Conservation (phyloP, 2,888 invertebrate genomes). For the Drosophila birchii region DNA sequence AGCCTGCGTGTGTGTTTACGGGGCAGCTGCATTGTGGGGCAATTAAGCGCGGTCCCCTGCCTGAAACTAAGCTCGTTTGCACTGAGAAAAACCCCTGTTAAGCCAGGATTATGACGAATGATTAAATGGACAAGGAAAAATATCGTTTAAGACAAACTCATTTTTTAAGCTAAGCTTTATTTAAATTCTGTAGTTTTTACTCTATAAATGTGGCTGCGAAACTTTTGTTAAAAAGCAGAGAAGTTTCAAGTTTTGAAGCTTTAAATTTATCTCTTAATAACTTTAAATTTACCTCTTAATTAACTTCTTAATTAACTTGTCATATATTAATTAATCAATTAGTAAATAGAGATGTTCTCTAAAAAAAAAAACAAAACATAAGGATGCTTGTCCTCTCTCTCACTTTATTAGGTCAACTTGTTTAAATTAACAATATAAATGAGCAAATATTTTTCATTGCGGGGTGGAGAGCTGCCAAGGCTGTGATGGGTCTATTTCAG, state of each 20-base stretch:
- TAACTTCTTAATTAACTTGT: neutral
- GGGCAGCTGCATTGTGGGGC: slow-evolving; percentile 34
- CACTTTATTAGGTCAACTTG: slow-evolving; percentile 51
- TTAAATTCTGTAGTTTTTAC: neutral
- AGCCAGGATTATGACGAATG: neutral
- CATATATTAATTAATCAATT: neutral
- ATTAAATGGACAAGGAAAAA: neutral
- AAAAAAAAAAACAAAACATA: neutral
- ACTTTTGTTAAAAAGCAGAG: neutral
- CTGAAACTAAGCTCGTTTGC: slow-evolving; percentile 11
- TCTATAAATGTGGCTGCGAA: no score
- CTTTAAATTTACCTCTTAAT: neutral
- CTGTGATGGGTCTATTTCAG: slow-evolving; percentile 18
- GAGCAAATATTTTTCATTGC: slow-evolving; percentile 53
- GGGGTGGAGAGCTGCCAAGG: neutral
- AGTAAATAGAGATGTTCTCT: neutral
- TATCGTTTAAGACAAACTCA: neutral
- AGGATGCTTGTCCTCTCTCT: neutral
- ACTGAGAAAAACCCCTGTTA: slow-evolving; percentile 2
- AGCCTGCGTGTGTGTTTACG: slow-evolving; percentile 21
- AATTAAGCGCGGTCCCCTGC: slow-evolving; percentile 26
- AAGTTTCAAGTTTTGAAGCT: neutral
- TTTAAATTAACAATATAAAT: slow-evolving; percentile 51
- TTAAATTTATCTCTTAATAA: neutral
- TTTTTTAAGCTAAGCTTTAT: neutral